Percentiles rank a stretch among this genome's conserved stretches.
phyloP scores from a whole-genome alignment of 2,888 invertebrate genomes.

The Pteria penguin region DNA sequence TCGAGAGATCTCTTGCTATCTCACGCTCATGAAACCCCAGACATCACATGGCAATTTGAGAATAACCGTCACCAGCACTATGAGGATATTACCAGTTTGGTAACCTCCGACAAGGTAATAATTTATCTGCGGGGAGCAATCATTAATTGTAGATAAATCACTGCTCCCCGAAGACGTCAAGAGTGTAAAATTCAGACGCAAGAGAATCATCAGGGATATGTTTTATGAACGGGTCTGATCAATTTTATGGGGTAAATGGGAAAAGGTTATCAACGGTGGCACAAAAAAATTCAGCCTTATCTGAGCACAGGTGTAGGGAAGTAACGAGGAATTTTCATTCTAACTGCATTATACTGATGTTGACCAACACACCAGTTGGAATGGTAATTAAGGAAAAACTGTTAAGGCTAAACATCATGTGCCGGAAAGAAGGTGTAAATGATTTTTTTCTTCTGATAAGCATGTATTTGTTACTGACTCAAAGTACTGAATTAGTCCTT shows the following conservation, averaged over 20 bases:
- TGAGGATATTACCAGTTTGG: background rate
- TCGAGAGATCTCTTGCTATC: no score
- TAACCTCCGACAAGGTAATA: background rate
- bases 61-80: background rate
- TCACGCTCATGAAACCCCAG: no score
- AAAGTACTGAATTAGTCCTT: no score
- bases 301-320: background rate
- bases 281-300: background rate
- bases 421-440: no score
- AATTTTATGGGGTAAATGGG: background rate
- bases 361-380: no score
- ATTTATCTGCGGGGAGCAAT: background rate
- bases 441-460: no score
- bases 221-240: background rate
- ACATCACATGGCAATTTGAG: no score
- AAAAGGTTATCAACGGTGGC: conserved; percentile 1
- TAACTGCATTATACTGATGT: no score
- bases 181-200: background rate
- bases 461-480: no score
- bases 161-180: background rate
- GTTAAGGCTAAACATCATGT: no score
- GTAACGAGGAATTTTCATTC: no score
- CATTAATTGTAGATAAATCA: background rate
- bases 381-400: no score
- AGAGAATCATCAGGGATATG: background rate